phyloP scores from a whole-genome alignment of 2,113 vertebrate genomes.

The Coregonus clupeaformis region DNA sequence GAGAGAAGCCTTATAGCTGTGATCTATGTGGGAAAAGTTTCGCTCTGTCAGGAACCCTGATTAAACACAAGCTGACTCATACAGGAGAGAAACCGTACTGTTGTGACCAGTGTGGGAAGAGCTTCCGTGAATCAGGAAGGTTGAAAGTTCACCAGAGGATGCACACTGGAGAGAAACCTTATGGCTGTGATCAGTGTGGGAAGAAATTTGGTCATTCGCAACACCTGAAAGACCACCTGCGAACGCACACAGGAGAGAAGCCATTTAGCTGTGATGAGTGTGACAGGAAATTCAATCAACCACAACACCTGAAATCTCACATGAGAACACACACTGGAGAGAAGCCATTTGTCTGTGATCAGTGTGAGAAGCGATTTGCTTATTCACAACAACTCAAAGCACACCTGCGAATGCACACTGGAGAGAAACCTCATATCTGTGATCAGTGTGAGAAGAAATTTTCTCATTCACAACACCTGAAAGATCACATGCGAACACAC shows the following conservation, averaged over 20 bases:
- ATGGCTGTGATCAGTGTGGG: too few species aligned
- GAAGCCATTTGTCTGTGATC: neutral
- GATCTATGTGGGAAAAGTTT: neutral
- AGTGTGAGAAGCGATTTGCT: neutral
- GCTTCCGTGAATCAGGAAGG: neutral
- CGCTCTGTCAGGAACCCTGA: neutral
- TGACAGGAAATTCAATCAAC: too few species aligned
- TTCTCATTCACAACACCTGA: too few species aligned
- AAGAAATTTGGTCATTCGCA: too few species aligned
- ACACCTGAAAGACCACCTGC: too few species aligned
- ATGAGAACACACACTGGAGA: neutral
- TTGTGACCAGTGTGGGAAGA: neutral
- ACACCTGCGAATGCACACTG: neutral
- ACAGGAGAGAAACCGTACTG: neutral
- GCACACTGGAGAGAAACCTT: neutral
- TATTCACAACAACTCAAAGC: neutral
- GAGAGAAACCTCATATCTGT: too few species aligned
- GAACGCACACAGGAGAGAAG: too few species aligned
- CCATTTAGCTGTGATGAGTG: too few species aligned
- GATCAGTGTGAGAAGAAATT: too few species aligned
- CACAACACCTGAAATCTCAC: too few species aligned
- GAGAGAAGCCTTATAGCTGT: neutral
- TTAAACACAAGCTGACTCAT: slow-evolving; percentile 4
- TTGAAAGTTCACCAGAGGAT: neutral
- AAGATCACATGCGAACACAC: too few species aligned